A percentile compares a stretch with the other conserved stretches of the same genome.
Conservation (phyloP, 2,113 vertebrate genomes). For the Ovibos moschatus region DNA sequence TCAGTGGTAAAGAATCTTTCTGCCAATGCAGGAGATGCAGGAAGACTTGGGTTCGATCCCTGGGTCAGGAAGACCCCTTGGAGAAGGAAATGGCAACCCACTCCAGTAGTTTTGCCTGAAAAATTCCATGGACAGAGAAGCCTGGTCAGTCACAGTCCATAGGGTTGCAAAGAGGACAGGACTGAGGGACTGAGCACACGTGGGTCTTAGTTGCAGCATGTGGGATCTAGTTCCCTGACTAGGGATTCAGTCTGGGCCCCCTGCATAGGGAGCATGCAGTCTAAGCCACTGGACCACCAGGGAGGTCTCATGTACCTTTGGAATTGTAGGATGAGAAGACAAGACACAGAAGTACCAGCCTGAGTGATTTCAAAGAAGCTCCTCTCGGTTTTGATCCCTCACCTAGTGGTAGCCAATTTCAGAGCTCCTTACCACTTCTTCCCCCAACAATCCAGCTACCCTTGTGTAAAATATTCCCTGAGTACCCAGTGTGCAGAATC, state of each 20-base stretch:
- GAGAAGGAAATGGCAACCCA: neutral
- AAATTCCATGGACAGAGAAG: neutral
- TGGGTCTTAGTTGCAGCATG: neutral
- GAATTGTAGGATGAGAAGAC: neutral
- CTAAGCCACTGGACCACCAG: neutral
- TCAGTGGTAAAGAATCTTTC: neutral
- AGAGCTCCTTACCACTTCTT: neutral
- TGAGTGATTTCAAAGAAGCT: neutral
- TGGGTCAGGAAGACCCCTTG: neutral
- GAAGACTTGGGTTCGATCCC: rapidly evolving
- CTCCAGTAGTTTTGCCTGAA: neutral
- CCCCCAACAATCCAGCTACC: neutral
- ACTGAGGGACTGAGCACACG: neutral
- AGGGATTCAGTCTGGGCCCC: neutral
- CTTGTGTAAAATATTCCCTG: neutral
- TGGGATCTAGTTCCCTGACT: neutral
- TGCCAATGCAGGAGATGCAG: neutral
- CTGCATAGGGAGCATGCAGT: neutral
- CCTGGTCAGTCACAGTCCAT: neutral
- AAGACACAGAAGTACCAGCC: neutral
- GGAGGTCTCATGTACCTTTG: neutral
- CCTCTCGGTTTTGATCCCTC: neutral
- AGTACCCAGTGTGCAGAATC: neutral
- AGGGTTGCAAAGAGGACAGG: neutral
- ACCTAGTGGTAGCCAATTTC: neutral